Conservation (phyloP, 2,113 vertebrate species). For the Solea senegalensis region DNA sequence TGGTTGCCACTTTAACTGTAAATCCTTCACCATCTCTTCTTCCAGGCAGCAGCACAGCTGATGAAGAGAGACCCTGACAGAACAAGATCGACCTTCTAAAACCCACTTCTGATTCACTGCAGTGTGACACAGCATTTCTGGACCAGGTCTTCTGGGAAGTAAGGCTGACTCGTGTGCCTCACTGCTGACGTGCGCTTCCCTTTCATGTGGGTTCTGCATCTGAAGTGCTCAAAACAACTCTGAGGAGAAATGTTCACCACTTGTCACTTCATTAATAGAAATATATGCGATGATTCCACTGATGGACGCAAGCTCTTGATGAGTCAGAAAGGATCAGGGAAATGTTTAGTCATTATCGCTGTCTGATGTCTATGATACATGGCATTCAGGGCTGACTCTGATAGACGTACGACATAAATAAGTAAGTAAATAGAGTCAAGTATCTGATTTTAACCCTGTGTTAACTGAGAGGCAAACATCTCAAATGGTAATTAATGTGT, state of each 20-base stretch:
- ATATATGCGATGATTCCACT: slow-evolving; percentile 36
- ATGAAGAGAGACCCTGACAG: slow-evolving; percentile 23
- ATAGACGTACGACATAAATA: not conserved
- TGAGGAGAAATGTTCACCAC: slow-evolving; percentile 47
- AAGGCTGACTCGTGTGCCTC: slow-evolving; percentile 44
- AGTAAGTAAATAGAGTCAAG: not conserved
- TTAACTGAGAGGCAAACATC: not conserved
- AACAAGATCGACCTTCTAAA: not conserved
- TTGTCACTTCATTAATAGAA: slow-evolving; percentile 54
- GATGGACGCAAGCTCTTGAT: slow-evolving; percentile 43
- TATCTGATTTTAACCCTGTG: not conserved
- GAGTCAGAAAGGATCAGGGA: slow-evolving; percentile 56
- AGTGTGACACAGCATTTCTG: slow-evolving; percentile 68
- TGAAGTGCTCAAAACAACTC: slow-evolving; percentile 56
- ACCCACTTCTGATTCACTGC: slow-evolving; percentile 51
- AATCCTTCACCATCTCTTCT: not conserved
- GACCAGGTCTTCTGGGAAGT: slow-evolving; percentile 72
- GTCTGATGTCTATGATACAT: slow-evolving; percentile 11
- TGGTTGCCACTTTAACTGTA: not conserved
- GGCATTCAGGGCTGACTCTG: not conserved
- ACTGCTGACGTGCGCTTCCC: slow-evolving; percentile 46
- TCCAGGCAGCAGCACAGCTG: not conserved
- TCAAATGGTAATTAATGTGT: not conserved
- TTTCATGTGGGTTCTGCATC: slow-evolving; percentile 70
- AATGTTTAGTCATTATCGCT: slow-evolving; percentile 35